These are phyloP conservation scores for Schizotus pectinicornis DNA, from an alignment of 2,888 invertebrate genomes.

Conservation along the genomic window DNA sequence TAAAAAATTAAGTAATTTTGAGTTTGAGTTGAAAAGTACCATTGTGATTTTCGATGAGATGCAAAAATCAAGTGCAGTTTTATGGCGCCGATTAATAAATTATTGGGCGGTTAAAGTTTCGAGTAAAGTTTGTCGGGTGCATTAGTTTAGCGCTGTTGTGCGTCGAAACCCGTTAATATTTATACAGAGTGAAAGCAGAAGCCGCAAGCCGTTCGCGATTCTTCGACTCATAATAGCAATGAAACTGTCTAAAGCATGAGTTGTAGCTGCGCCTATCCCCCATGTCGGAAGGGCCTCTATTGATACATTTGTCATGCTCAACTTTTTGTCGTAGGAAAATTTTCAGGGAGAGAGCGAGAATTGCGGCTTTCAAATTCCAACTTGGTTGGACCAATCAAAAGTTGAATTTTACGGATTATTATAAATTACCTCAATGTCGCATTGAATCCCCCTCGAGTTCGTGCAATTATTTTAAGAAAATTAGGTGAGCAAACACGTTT, in stretches of 20 bases:
- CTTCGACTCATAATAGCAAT: slow-evolving; percentile 33
- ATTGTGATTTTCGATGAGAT: too few relatives aligned
- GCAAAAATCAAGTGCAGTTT: slow-evolving; percentile 9
- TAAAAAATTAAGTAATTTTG: too few relatives aligned
- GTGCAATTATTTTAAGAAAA: slow-evolving; percentile 20
- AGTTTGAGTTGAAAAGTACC: too few relatives aligned
- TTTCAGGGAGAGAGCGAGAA: background rate
- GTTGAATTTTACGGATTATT: slow-evolving; percentile 9
- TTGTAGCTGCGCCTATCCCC: slow-evolving; percentile 34
- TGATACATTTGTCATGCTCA: slow-evolving; percentile 39
- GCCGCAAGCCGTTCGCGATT: slow-evolving; percentile 31
- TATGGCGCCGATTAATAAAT: slow-evolving; percentile 13
- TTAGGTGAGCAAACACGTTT: slow-evolving; percentile 11
- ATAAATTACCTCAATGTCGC: slow-evolving; percentile 6
- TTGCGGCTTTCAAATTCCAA: background rate
- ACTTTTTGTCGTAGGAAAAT: slow-evolving; percentile 27
- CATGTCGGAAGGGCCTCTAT: slow-evolving; percentile 33
- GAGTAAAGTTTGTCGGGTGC: slow-evolving; percentile 10
- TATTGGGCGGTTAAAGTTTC: slow-evolving; percentile 9
- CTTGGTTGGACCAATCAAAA: slow-evolving; percentile 5
- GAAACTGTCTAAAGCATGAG: slow-evolving; percentile 35
- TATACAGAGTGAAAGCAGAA: slow-evolving; percentile 28
- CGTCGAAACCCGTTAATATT: slow-evolving; percentile 27
- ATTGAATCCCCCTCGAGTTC: slow-evolving; percentile 3
- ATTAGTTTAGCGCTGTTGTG: slow-evolving; percentile 13